phyloP scores from a whole-genome alignment of 1,140 invertebrate species.

The Drosophila pandora region DNA sequence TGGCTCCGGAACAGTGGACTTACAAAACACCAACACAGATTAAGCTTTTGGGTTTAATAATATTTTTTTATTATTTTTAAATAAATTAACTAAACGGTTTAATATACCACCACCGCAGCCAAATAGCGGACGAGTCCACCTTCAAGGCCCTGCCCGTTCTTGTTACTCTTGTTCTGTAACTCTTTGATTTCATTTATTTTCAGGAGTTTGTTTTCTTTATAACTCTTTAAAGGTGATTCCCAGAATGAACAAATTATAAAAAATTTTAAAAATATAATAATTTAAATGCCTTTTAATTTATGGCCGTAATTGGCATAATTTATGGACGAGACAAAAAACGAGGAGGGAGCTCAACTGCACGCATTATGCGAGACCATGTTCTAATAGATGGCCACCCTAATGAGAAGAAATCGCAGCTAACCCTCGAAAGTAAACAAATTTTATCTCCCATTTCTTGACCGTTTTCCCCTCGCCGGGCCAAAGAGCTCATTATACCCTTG shows the following conservation, averaged over 20 bases:
- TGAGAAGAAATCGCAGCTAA: constrained; percentile 44
- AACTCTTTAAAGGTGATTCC: too few relatives aligned
- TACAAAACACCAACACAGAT: constrained; percentile 65
- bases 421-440: constrained; percentile 43
- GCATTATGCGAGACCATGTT: constrained; percentile 45
- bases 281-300: constrained; percentile 54
- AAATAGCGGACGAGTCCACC: too few relatives aligned
- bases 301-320: constrained; percentile 73
- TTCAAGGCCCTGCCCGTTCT: too few relatives aligned
- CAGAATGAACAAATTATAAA: too few relatives aligned
- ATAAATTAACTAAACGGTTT: constrained; percentile 78
- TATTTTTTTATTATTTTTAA: constrained; percentile 78
- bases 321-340: constrained; percentile 37
- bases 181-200: too few relatives aligned
- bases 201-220: too few relatives aligned
- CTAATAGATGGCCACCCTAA: constrained; percentile 16
- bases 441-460: constrained; percentile 46
- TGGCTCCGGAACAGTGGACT: constrained; percentile 95
- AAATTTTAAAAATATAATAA: too few relatives aligned
- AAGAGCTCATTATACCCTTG: constrained; percentile 6
- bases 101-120: too few relatives aligned
- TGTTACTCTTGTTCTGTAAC: too few relatives aligned
- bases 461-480: constrained; percentile 26
- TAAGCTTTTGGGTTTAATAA: constrained; percentile 65
- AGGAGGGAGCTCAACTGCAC: constrained; percentile 35